A percentile compares a stretch with the other conserved stretches of the same genome.
Conservation (phyloP, 1,140 invertebrate genomes). For the Helicorthomorpha holstii region DNA sequence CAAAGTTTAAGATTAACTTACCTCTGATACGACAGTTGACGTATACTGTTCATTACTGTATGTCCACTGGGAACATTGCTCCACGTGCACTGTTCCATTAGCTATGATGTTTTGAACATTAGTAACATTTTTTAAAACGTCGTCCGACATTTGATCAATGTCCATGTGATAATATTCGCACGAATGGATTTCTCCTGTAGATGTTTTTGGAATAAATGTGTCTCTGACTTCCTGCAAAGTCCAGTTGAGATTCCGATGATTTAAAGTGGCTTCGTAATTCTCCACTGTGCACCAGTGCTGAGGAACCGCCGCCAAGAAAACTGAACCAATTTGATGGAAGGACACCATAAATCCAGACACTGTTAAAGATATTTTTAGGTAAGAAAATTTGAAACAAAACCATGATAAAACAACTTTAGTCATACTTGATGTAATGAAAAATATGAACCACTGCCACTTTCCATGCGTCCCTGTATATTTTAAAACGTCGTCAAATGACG, state of each 20-base stretch:
- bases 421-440: background rate
- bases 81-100: background rate
- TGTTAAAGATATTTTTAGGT: no score
- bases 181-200: no score
- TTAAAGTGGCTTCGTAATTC: background rate
- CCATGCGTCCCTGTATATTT: background rate
- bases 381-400: no score
- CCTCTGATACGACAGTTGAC: constrained; percentile 15
- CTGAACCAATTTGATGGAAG: constrained; percentile 36
- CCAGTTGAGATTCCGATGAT: background rate
- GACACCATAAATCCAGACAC: constrained; percentile 1
- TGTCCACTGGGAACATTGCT: constrained; percentile 6
- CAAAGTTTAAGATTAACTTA: background rate
- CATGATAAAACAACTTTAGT: no score
- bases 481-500: background rate
- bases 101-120: background rate
- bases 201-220: background rate
- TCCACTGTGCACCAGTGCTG: constrained; percentile 28
- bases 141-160: background rate
- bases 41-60: constrained; percentile 13
- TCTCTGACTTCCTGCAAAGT: background rate
- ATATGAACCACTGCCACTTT: background rate
- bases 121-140: background rate
- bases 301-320: constrained; percentile 31
- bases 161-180: background rate